Conservation (phyloP, 2,888 invertebrate genomes). For the Sminthurinus aureus region DNA sequence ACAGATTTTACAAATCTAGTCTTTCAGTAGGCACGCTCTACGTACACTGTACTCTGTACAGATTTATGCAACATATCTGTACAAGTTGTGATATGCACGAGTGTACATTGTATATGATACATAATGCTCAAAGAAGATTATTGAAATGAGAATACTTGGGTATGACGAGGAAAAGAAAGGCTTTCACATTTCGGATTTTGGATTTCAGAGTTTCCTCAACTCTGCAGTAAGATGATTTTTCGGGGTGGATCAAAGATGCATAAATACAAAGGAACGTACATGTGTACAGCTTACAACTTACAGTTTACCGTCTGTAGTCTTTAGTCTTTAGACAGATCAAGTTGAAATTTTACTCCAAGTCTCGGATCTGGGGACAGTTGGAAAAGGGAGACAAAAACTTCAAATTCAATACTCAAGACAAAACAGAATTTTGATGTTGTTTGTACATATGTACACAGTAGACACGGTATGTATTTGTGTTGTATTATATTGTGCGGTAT, state of each 20-base stretch:
- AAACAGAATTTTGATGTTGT: neutral
- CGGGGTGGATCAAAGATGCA: slow-evolving; percentile 1
- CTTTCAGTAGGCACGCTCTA: neutral
- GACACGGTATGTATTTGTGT: neutral
- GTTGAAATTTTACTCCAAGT: slow-evolving; percentile 1
- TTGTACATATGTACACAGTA: neutral
- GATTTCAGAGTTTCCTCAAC: neutral
- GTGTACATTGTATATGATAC: neutral
- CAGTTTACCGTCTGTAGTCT: too few relatives aligned
- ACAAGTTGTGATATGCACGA: too few relatives aligned
- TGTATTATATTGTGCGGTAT: neutral
- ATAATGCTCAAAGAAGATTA: slow-evolving; percentile 7
- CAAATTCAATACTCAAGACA: too few relatives aligned
- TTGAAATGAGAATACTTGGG: slow-evolving; percentile 32
- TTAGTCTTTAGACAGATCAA: neutral
- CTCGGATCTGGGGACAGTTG: neutral
- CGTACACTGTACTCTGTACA: neutral
- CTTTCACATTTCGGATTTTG: slow-evolving; percentile 5
- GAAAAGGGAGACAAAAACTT: neutral
- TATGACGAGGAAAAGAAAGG: slow-evolving; percentile 18
- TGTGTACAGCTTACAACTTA: neutral
- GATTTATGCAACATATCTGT: neutral
- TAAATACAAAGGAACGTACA: neutral
- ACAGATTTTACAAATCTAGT: slow-evolving; percentile 22
- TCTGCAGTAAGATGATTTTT: slow-evolving; percentile 17